Base-by-base conservation (phyloP, 2,113 vertebrate genomes). In the Lasiurus borealis region DNA sequence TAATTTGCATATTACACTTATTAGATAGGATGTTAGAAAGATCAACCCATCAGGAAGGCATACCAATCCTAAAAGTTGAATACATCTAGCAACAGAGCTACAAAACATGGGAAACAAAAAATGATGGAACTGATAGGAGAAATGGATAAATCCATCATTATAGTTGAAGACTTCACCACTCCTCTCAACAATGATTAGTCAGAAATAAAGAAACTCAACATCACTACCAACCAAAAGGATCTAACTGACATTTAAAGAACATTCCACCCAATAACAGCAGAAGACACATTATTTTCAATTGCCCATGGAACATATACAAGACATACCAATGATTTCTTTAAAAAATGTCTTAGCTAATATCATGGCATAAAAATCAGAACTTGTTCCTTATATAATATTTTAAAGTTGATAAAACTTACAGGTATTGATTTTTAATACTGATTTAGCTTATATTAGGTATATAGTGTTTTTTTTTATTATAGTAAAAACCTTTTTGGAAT, bases 271-370 rank as follows among this genome's bases (percentile, higher is more conserved):
- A 0, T 40, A 77, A 85, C 1, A 86, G 36, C 52, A 87, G 27
- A 87, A 81, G 69, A 78, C 11, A 68, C 0, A 19, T 15, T 83
- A 29, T 88, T 85, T 73, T 72, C 73, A 81, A 81, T 25, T 77
- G 14, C 57, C 14, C 27, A 48, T 21, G n/a, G 48, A 72, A 77
- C n/a, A 66, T 34, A 81, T 12, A 71, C 72, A 88, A 81, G 46
- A 69, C 59, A 93, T 14, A 23, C 15, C 34, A 88, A 64, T 44
- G 54, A 93, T n/a, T 92, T 78, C 66, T 82, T 66, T 36, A 94
- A 89, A 23, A 69, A 91, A 91, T 83, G 90, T 19, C 46, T 90
- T 85, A 90, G 68, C 19, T 93, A 92, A 57, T 64, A 76, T 36
- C 3, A 50, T 6, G 57, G 44, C 6, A 90, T 25, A 85, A 29